Conservation (phyloP, 2,888 invertebrate genomes). For the Metallyticus violacea region DNA sequence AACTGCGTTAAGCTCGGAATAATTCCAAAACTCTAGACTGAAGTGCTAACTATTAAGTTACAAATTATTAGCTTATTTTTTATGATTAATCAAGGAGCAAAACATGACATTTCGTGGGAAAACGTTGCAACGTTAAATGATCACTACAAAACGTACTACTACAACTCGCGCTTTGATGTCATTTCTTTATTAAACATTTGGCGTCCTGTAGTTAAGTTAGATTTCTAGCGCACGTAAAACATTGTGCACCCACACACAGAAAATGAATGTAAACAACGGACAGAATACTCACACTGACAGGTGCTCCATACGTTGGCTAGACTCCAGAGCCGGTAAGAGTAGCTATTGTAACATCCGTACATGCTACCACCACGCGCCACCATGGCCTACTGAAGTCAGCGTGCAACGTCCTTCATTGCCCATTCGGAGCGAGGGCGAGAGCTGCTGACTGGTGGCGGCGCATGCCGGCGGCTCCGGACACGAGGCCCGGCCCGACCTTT, state of each 20-base stretch:
- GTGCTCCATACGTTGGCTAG: constrained; percentile 73
- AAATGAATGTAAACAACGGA: neutral
- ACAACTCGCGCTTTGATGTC: too few relatives aligned
- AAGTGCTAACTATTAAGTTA: too few relatives aligned
- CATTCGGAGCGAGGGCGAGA: neutral
- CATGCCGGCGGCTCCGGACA: constrained; percentile 15
- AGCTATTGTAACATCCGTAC: constrained; percentile 73
- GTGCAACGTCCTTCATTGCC: neutral
- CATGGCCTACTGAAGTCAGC: constrained; percentile 66
- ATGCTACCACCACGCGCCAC: constrained; percentile 76
- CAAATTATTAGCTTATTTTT: too few relatives aligned
- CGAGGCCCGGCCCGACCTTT: constrained; percentile 40
- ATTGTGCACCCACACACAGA: neutral
- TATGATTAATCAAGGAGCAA: too few relatives aligned
- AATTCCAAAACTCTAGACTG: too few relatives aligned
- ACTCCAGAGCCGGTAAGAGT: constrained; percentile 74
- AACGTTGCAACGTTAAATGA: too few relatives aligned
- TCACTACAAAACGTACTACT: too few relatives aligned
- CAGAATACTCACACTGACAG: constrained; percentile 63
- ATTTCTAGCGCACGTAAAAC: too few relatives aligned
- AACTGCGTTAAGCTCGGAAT: too few relatives aligned
- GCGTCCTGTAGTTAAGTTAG: too few relatives aligned
- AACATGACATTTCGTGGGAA: too few relatives aligned
- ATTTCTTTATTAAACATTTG: too few relatives aligned
- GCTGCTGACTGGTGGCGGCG: constrained; percentile 20